Conservation (phyloP, 2,797 vertebrate species). For the Diglossa cyanea region DNA sequence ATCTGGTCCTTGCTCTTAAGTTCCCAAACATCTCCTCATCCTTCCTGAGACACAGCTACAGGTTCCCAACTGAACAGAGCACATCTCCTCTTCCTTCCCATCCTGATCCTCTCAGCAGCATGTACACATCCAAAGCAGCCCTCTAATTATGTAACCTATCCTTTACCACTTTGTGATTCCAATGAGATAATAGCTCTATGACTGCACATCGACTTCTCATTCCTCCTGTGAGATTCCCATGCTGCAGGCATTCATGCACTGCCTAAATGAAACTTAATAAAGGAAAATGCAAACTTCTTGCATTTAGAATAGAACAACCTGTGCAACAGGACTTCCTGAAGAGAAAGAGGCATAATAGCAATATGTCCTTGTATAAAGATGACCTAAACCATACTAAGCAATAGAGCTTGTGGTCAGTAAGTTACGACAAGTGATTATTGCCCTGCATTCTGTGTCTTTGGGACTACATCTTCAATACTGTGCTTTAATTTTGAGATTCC, state of each 20-base stretch:
- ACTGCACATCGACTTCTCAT: rapidly evolving
- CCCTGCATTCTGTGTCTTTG: background rate
- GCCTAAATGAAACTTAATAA: background rate
- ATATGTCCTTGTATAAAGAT: background rate
- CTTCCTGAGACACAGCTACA: background rate
- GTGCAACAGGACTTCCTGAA: background rate
- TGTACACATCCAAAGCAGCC: background rate
- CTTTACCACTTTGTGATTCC: background rate
- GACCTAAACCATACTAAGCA: background rate
- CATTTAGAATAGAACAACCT: background rate
- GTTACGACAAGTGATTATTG: background rate
- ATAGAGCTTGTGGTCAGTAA: background rate
- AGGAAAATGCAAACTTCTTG: background rate
- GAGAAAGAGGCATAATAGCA: background rate
- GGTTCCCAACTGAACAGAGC: background rate
- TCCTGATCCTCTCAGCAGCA: background rate
- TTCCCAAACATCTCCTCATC: background rate
- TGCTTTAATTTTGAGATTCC: background rate
- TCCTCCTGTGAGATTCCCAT: background rate
- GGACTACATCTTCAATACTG: background rate
- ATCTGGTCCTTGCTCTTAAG: background rate
- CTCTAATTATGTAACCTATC: background rate
- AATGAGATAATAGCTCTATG: background rate
- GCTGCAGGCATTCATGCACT: background rate
- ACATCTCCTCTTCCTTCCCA: background rate